Conservation (phyloP, 2,797 vertebrate genomes). For the Rhinophrynus dorsalis region DNA sequence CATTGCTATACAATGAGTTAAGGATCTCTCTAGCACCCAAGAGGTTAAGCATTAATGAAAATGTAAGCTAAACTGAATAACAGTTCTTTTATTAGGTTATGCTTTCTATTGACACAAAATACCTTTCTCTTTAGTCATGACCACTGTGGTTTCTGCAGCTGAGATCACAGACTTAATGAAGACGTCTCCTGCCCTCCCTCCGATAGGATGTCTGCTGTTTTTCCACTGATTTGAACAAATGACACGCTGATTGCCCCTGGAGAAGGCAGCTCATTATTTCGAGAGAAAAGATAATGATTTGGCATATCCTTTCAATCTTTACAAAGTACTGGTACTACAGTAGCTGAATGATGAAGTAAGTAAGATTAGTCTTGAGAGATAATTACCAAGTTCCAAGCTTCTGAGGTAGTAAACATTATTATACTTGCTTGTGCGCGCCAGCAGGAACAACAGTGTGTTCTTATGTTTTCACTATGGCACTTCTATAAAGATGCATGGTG, state of each 20-base stretch:
- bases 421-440: not conserved
- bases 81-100: not conserved
- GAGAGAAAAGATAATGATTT: slow-evolving; percentile 33
- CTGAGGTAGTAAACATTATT: not conserved
- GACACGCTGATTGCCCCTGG: slow-evolving; percentile 12
- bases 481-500: too few species aligned
- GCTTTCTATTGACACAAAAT: slow-evolving; percentile 4
- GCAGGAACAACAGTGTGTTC: too few species aligned
- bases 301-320: slow-evolving; percentile 14
- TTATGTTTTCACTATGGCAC: too few species aligned
- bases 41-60: too few species aligned
- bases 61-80: not conserved
- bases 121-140: slow-evolving; percentile 7
- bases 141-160: not conserved
- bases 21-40: too few species aligned
- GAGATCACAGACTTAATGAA: slow-evolving; percentile 25
- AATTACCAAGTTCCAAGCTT: not conserved
- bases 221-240: not conserved
- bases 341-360: not conserved
- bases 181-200: not conserved
- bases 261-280: slow-evolving; percentile 16
- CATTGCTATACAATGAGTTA: too few species aligned
- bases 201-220: not conserved
- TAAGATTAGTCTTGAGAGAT: not conserved
- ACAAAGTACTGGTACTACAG: slow-evolving; percentile 4